These are phyloP conservation scores for Nasonia vitripennis DNA, from an alignment of 1,140 invertebrate genomes.

Conservation along the genomic window DNA sequence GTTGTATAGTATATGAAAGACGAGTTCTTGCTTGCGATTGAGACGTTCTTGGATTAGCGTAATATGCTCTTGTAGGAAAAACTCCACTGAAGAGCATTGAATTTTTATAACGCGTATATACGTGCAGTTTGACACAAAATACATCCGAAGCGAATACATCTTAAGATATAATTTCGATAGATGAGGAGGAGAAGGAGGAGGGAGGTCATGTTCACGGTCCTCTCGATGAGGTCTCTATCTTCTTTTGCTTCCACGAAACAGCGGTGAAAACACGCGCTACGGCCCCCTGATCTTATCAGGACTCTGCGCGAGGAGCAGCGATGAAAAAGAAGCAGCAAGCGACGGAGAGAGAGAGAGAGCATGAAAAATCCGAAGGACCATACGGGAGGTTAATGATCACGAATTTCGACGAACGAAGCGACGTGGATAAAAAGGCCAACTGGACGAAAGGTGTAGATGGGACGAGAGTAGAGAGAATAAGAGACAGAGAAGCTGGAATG, in stretches of 20 bases:
- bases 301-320: not conserved
- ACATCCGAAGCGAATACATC: no score
- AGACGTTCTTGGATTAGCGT: not conserved
- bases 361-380: constrained; percentile 23
- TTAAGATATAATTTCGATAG: no score
- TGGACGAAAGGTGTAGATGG: not conserved
- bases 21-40: no score
- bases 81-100: no score
- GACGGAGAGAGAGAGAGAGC: constrained; percentile 22
- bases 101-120: no score
- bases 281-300: constrained; percentile 39
- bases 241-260: constrained; percentile 58
- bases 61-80: no score
- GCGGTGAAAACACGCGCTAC: constrained; percentile 43
- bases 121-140: no score
- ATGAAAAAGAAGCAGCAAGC: not conserved
- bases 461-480: not conserved
- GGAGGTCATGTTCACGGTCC: constrained; percentile 46
- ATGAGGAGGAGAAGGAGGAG: no score
- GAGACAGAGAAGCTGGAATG: not conserved
- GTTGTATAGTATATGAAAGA: no score
- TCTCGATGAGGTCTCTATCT: constrained; percentile 64
- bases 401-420: constrained; percentile 38
- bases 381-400: constrained; percentile 51
- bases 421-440: not conserved